phyloP scores from a whole-genome alignment of 30 jellyfish, hydroid and myxozoan genomes.

The Haliclystus octoradiatus region DNA sequence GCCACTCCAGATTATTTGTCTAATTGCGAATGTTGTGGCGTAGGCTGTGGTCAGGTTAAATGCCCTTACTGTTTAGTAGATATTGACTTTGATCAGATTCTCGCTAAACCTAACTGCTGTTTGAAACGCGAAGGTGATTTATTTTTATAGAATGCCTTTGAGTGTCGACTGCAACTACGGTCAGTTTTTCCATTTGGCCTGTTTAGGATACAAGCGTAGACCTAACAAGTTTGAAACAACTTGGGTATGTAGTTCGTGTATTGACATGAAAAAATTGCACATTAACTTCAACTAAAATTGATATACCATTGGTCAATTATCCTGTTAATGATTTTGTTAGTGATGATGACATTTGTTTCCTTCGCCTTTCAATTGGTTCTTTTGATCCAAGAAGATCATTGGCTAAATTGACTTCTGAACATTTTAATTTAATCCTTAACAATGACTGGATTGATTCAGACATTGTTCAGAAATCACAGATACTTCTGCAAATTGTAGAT shows the following conservation, averaged over 20 bases:
- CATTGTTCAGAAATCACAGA: constrained; percentile 15
- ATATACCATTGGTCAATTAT: constrained; percentile 8
- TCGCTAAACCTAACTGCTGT: too few relatives aligned
- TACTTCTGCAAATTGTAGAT: constrained; percentile 6
- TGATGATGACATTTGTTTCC: constrained; percentile 6
- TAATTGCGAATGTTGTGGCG: neutral
- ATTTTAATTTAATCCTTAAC: constrained; percentile 7
- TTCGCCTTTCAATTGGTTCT: constrained; percentile 5
- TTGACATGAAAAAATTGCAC: constrained; percentile 19
- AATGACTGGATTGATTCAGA: constrained; percentile 25
- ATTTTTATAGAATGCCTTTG: too few relatives aligned
- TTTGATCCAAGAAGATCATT: constrained; percentile 19
- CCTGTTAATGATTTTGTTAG: too few relatives aligned
- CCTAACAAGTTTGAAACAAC: constrained; percentile 7
- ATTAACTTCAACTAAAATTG: constrained; percentile 12
- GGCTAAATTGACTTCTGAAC: constrained; percentile 8
- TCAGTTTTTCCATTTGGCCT: constrained; percentile 13
- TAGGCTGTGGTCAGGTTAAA: constrained; percentile 5
- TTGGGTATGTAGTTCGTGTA: constrained; percentile 32
- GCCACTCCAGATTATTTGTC: neutral
- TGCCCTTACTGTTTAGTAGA: constrained; percentile 35
- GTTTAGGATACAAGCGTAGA: constrained; percentile 7
- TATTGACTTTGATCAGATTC: too few relatives aligned
- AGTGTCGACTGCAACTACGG: constrained; percentile 29
- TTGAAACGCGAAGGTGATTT: too few relatives aligned